Evolutionary conservation across 2,888 invertebrate species (phyloP).

Genomic region (Macrosiphum euphorbiae): DNA sequence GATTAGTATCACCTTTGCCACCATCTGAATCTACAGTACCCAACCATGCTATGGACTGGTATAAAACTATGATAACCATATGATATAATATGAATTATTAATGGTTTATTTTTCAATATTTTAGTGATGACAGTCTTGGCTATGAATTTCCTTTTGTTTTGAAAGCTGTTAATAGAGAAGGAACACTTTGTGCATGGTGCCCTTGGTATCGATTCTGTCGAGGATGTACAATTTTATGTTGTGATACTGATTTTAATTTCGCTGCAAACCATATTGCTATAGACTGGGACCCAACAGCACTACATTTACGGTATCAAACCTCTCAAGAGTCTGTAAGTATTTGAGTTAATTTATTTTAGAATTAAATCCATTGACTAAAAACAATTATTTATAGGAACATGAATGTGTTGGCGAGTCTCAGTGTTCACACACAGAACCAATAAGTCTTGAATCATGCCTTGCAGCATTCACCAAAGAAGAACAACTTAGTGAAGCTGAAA

Average conservation of each 20-base stretch:
- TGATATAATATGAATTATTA: not conserved
- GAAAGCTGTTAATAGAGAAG: constrained; percentile 82
- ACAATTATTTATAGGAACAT: constrained; percentile 75
- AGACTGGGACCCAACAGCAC: constrained; percentile 95
- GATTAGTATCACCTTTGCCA: constrained; percentile 84
- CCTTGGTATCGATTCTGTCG: constrained; percentile 87
- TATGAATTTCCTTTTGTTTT: constrained; percentile 93
- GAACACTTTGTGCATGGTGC: constrained; percentile 82
- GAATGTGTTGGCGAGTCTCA: constrained; percentile 79
- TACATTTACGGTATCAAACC: constrained; percentile 89
- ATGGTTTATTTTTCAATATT: constrained; percentile 58
- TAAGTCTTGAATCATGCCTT: constrained; percentile 87
- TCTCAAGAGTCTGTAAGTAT: constrained; percentile 78
- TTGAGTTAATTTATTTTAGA: not conserved
- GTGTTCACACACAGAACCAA: constrained; percentile 83
- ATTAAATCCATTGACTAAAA: not conserved
- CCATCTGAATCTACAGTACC: constrained; percentile 77
- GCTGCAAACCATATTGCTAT: constrained; percentile 78
- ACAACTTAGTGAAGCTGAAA: constrained; percentile 81
- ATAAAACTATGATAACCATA: constrained; percentile 67
- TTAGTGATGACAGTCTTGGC: constrained; percentile 91
- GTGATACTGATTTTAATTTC: constrained; percentile 70
- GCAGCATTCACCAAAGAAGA: constrained; percentile 91
- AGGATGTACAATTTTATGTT: constrained; percentile 85
- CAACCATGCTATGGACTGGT: constrained; percentile 93